Evolutionary conservation across 2,888 invertebrate species (phyloP), one percentile per base, ranked within the genome.

Genomic region (Capitulum mitella): DNA sequence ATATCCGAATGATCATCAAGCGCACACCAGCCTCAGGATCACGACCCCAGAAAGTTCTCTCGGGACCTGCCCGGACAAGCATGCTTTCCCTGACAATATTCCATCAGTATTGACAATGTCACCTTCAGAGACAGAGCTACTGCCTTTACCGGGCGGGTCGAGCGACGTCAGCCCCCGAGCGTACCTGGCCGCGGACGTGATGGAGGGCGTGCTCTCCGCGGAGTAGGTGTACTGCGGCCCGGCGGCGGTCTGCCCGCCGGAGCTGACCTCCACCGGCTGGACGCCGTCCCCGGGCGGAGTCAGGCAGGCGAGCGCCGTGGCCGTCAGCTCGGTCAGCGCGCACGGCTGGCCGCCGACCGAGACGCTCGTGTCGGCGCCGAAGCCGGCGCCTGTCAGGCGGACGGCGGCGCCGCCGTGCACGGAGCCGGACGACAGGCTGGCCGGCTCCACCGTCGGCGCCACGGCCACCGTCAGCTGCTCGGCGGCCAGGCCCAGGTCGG

Each of bases 351-450:
- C 78, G 6, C 76, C 80, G 26, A 80, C 32, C 1, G 61, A 48
- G 10, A 80, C 80, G 5, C 48, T 37, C 3, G 58, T 64, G 26
- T 79, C 76, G 8, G 51, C 74, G 6, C 51, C 76, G 58, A 80
- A 80, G 32, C 78, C 79, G 16, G 80, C 54, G 34, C 80, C 80
- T 0, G 37, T 8, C 34, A 80, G 77, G 19, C 78, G 78, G 10
- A 80, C 48, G 16, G 64, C 32, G 14, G 78, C 75, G 1, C 80
- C 80, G 5, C 80, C 80, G 48, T 80, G 61, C 32, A 58, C 48
- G 26, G 79, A 79, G 48, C 80, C 79, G 19, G 78, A 61, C 16
- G 70, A 32, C 19, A 79, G 80, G 10, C 29, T 43, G 5, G 78
- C 46, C n/a, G 77, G 22, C 14, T 75, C 26, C 3, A 80, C 46